phyloP scores from a whole-genome alignment of 1,140 invertebrate genomes.

The Aphelinus atriplicis region DNA sequence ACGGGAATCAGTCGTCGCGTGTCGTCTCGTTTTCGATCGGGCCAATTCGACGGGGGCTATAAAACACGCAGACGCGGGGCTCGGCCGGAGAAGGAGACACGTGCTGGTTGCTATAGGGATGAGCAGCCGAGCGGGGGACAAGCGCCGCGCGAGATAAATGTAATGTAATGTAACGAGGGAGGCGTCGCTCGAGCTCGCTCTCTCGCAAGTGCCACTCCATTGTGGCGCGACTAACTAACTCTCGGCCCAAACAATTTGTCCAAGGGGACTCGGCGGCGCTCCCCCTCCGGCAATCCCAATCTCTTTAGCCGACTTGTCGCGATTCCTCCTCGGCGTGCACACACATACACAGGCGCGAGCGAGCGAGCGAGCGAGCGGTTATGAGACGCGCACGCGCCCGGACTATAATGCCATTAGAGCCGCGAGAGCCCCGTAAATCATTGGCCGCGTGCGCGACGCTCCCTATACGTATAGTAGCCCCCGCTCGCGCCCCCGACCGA shows the following conservation, averaged over 20 bases:
- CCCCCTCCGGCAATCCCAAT: conserved; percentile 47
- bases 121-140: conserved; percentile 43
- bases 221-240: conserved; percentile 62
- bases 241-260: conserved; percentile 65
- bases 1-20: conserved; percentile 39
- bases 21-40: conserved; percentile 30
- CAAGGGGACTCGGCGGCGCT: conserved; percentile 46
- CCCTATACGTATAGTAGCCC: too few relatives aligned
- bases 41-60: too few relatives aligned
- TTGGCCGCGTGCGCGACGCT: too few relatives aligned
- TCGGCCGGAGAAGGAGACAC: not conserved
- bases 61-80: not conserved
- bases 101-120: conserved; percentile 57
- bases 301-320: conserved; percentile 50
- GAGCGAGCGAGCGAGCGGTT: too few relatives aligned
- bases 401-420: too few relatives aligned
- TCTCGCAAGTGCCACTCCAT: conserved; percentile 60
- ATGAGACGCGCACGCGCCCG: too few relatives aligned
- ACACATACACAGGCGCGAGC: too few relatives aligned
- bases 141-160: conserved; percentile 60
- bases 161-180: conserved; percentile 60
- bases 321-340: too few relatives aligned
- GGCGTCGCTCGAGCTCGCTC: conserved; percentile 45
- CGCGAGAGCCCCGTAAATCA: too few relatives aligned
- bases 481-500: too few relatives aligned